A percentile compares a stretch with the other conserved stretches of the same genome.
Evolutionary conservation across 1,140 invertebrate genomes (phyloP).

Genomic region (Chironomus tepperi): DNA sequence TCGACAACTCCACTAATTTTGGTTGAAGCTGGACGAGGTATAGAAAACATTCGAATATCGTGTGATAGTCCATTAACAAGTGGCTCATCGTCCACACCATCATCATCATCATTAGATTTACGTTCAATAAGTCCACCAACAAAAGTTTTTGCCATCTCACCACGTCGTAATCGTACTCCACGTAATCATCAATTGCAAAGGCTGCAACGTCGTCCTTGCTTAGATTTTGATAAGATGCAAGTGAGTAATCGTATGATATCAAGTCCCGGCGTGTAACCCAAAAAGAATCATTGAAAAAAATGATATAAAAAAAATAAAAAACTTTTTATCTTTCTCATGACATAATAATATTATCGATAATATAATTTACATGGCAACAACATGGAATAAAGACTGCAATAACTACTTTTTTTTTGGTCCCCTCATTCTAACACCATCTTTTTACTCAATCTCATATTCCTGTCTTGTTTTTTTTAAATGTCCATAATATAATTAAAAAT

Average conservation of each 20-base stretch:
- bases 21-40: slow-evolving; percentile 39
- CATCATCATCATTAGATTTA: slow-evolving; percentile 40
- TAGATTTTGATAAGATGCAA: slow-evolving; percentile 96
- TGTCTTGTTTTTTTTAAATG: too few relatives aligned
- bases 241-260: slow-evolving; percentile 49
- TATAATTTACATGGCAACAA: slow-evolving; percentile 21
- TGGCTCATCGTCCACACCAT: slow-evolving; percentile 30
- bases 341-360: slow-evolving; percentile 25
- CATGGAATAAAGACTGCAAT: slow-evolving; percentile 4
- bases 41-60: slow-evolving; percentile 43
- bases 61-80: slow-evolving; percentile 40
- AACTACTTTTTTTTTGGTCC: background rate
- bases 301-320: background rate
- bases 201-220: slow-evolving; percentile 65
- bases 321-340: background rate
- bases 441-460: slow-evolving; percentile 3
- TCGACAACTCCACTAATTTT: slow-evolving; percentile 41
- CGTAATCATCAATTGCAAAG: slow-evolving; percentile 51
- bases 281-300: background rate
- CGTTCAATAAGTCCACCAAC: slow-evolving; percentile 59
- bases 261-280: slow-evolving; percentile 26
- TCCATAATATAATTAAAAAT: too few relatives aligned
- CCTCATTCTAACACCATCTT: background rate
- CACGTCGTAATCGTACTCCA: slow-evolving; percentile 45
- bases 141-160: slow-evolving; percentile 58